Conservation (phyloP, 2,113 vertebrate genomes). For the Alaudala cheleensis region DNA sequence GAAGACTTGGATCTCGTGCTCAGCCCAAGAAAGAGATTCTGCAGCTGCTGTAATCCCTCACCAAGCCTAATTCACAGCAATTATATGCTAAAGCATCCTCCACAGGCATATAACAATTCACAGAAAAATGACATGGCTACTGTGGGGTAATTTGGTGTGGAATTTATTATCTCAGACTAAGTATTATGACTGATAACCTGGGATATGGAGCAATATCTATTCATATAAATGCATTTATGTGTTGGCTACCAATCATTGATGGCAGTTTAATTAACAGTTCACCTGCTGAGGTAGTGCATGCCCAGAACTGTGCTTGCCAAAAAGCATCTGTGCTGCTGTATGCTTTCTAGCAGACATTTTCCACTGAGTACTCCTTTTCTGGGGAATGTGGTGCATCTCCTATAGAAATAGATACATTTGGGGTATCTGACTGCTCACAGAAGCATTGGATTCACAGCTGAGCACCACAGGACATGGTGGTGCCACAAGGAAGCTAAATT, state of each 20-base stretch:
- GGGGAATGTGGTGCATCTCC: not conserved
- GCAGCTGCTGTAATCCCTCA: not conserved
- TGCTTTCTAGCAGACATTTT: not conserved
- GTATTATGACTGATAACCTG: not conserved
- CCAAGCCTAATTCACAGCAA: not conserved
- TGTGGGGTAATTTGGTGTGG: not conserved
- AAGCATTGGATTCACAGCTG: not conserved
- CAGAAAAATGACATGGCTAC: not conserved
- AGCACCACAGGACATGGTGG: not conserved
- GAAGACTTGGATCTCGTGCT: not conserved
- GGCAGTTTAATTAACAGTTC: not conserved
- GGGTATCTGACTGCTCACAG: not conserved
- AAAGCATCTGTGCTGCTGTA: not conserved
- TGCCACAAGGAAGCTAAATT: not conserved
- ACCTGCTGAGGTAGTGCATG: not conserved
- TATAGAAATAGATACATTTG: accelerated
- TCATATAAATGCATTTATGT: not conserved
- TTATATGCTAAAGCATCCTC: not conserved
- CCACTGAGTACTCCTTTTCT: accelerated
- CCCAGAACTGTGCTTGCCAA: not conserved
- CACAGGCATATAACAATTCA: not conserved
- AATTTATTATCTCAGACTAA: not conserved
- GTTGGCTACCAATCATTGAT: not conserved
- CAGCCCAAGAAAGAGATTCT: not conserved
- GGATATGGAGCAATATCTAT: no score